Percentiles rank a stretch among this genome's conserved stretches.
Conservation (phyloP, 2,888 invertebrate genomes). For the Yponomeuta sedellus region DNA sequence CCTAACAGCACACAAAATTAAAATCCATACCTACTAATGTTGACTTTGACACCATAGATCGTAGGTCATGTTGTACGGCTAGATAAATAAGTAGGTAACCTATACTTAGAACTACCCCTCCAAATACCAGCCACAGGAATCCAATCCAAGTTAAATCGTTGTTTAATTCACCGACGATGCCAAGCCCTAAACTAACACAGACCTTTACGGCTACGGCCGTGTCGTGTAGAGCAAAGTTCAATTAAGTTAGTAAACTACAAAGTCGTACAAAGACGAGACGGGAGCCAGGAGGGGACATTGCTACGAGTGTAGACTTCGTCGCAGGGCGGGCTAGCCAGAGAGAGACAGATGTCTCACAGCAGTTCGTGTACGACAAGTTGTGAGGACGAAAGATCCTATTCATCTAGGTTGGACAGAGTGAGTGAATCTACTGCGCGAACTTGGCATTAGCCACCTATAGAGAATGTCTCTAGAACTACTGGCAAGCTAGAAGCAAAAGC, state of each 20-base stretch:
- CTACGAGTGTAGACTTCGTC: not conserved
- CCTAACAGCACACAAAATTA: no score
- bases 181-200: not conserved
- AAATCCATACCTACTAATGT: no score
- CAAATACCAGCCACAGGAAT: not conserved
- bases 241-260: not conserved
- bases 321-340: not conserved
- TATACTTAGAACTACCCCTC: not conserved
- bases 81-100: no score
- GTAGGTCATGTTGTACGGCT: no score
- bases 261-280: constrained; percentile 1
- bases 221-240: constrained; percentile 1
- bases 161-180: not conserved
- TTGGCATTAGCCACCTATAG: no score
- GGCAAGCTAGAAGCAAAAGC: no score
- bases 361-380: not conserved
- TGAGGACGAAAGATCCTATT: not conserved
- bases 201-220: not conserved
- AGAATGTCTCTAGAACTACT: no score
- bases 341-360: not conserved
- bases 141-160: constrained; percentile 1
- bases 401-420: no score
- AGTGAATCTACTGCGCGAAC: no score
- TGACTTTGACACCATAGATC: no score
- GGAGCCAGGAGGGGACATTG: not conserved